phyloP scores from a whole-genome alignment of 2,888 invertebrate genomes.

The Polymixis flavicincta region DNA sequence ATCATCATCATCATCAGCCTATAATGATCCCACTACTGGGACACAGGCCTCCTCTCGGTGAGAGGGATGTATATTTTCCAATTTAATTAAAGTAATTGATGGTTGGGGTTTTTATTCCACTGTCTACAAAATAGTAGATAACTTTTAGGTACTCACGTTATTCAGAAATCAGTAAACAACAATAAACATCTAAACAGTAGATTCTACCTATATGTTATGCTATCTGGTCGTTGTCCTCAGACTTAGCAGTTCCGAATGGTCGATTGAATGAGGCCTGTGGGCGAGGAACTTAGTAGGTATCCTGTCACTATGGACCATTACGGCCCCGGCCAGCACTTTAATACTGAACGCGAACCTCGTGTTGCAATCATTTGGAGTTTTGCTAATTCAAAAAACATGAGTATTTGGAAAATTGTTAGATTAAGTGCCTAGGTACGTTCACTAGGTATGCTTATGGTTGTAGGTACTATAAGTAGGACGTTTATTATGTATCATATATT shows the following conservation, averaged over 20 bases:
- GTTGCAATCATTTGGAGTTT: constrained; percentile 33
- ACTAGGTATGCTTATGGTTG: background rate
- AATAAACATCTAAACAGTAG: constrained; percentile 23
- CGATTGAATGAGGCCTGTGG: constrained; percentile 48
- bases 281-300: constrained; percentile 54
- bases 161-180: constrained; percentile 8
- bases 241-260: constrained; percentile 25
- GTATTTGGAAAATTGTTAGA: constrained; percentile 1
- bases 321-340: constrained; percentile 37
- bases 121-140: background rate
- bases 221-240: constrained; percentile 28
- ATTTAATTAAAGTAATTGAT: background rate
- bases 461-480: background rate
- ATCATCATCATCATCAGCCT: too few species aligned
- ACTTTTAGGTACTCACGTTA: background rate
- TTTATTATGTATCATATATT: background rate
- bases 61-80: too few species aligned
- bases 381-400: constrained; percentile 3
- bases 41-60: too few species aligned
- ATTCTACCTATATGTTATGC: constrained; percentile 36
- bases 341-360: constrained; percentile 32
- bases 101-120: background rate
- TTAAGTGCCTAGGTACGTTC: background rate
- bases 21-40: too few species aligned
- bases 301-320: constrained; percentile 49